Conservation (phyloP, 2,888 invertebrate species). For the Hirtodrosophila alboralis region DNA sequence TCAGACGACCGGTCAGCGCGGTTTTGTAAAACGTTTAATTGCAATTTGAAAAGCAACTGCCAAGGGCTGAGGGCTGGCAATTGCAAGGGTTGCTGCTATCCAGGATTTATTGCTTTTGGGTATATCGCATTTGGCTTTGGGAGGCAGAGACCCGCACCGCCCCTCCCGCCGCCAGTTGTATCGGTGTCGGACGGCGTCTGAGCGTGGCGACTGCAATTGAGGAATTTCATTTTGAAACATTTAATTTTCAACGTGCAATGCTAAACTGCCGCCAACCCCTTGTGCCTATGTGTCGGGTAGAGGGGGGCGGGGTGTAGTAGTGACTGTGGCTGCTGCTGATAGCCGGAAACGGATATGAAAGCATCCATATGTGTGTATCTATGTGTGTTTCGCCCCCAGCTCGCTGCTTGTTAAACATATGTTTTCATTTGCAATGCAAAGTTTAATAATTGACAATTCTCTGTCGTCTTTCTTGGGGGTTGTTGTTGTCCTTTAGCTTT, state of each 20-base stretch:
- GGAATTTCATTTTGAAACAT: conserved; percentile 81
- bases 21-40: conserved; percentile 81
- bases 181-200: conserved; percentile 29
- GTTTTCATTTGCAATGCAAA: conserved; percentile 79
- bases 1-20: conserved; percentile 71
- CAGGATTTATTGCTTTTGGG: conserved; percentile 77
- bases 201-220: conserved; percentile 74
- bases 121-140: conserved; percentile 53
- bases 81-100: conserved; percentile 62
- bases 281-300: background rate
- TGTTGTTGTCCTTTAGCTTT: conserved; percentile 28
- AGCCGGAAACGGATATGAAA: conserved; percentile 75
- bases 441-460: conserved; percentile 76
- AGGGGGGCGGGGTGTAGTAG: conserved; percentile 2
- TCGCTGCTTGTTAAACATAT: conserved; percentile 74
- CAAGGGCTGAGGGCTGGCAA: conserved; percentile 24
- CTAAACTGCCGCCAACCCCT: conserved; percentile 51
- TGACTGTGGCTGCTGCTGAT: conserved; percentile 50
- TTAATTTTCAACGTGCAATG: conserved; percentile 73
- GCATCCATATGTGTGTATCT: conserved; percentile 36
- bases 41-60: conserved; percentile 74
- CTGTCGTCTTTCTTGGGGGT: conserved; percentile 39
- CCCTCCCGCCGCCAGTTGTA: conserved; percentile 18
- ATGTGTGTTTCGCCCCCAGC: conserved; percentile 6
- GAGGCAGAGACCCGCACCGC: background rate